Evolutionary conservation across 2,113 vertebrate genomes (phyloP).

Genomic region (Accipiter cooperii): DNA sequence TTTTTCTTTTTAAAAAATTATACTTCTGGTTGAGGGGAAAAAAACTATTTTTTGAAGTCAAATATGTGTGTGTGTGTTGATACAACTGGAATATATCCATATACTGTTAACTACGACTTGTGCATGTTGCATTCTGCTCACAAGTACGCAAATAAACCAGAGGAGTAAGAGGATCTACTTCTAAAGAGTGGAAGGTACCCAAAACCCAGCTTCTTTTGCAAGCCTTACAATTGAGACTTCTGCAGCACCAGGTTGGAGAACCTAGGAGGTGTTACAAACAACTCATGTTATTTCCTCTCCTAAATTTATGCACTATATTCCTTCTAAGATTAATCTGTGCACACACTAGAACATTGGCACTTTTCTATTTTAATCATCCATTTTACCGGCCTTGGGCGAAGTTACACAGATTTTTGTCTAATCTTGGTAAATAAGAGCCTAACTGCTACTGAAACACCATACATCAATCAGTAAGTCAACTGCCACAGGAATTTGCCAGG

Average conservation of each 20-base stretch:
- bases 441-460: too few species aligned
- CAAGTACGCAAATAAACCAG: background rate
- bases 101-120: background rate
- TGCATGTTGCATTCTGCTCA: background rate
- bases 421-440: too few species aligned
- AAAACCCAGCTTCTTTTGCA: background rate
- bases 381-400: too few species aligned
- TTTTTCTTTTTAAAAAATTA: background rate
- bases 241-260: background rate
- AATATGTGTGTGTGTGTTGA: background rate
- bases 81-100: background rate
- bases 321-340: background rate
- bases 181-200: background rate
- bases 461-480: background rate
- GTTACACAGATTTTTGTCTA: too few species aligned
- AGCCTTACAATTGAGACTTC: background rate
- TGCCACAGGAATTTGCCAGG: background rate
- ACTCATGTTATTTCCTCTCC: background rate
- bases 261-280: background rate
- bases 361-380: too few species aligned
- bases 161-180: background rate
- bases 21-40: background rate
- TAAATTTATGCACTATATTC: background rate
- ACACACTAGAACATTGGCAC: too few species aligned
- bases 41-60: background rate